phyloP scores from a whole-genome alignment of 2,888 invertebrate genomes.

The Amphimallon solstitiale region DNA sequence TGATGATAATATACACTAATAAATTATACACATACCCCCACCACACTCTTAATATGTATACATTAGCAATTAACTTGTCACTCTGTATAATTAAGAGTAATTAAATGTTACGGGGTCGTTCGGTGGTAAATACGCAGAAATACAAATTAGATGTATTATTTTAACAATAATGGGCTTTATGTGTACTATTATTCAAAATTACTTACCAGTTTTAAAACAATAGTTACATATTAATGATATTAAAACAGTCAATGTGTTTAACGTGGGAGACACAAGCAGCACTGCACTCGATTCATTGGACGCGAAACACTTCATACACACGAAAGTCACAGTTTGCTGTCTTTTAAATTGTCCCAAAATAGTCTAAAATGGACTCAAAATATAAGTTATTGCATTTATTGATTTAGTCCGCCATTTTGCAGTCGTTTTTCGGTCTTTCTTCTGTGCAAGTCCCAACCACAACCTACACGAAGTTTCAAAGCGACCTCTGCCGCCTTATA shows the following conservation, averaged over 20 bases:
- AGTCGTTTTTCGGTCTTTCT: constrained; percentile 34
- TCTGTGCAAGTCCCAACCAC: constrained; percentile 20
- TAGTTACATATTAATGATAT: constrained; percentile 46
- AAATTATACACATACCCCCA: constrained; percentile 55
- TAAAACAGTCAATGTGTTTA: constrained; percentile 8
- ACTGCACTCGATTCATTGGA: constrained; percentile 22
- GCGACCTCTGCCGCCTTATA: constrained; percentile 27
- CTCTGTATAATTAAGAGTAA: constrained; percentile 52
- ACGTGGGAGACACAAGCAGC: constrained; percentile 22
- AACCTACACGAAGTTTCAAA: not conserved
- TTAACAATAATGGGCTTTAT: not conserved
- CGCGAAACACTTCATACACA: constrained; percentile 28
- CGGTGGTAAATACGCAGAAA: constrained; percentile 2
- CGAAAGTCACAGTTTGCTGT: constrained; percentile 43
- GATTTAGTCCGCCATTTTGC: constrained; percentile 49
- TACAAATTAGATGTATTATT: not conserved
- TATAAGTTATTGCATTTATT: constrained; percentile 49
- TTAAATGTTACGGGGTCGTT: constrained; percentile 21
- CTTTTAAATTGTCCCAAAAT: constrained; percentile 49
- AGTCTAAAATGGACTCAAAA: constrained; percentile 52
- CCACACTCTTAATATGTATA: constrained; percentile 53
- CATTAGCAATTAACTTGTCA: constrained; percentile 59
- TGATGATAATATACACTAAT: constrained; percentile 47
- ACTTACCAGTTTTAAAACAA: constrained; percentile 56
- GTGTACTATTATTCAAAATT: constrained; percentile 33